A percentile compares a stretch with the other conserved stretches of the same genome.
phyloP scores from a whole-genome alignment of 2,888 invertebrate species.

The Ormyrus rosae region DNA sequence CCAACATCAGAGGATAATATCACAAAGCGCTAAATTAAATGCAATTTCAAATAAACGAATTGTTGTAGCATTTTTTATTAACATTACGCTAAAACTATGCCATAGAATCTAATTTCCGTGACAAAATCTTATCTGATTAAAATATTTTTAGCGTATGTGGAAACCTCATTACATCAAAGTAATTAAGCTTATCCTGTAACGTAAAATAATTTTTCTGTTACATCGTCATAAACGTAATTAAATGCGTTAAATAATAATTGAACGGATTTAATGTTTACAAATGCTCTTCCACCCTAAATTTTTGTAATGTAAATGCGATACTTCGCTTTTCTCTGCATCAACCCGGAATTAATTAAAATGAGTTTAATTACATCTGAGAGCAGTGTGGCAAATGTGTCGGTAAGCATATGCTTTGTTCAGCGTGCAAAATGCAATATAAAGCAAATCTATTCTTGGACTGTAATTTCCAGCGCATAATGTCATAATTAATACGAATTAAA shows the following conservation, averaged over 20 bases:
- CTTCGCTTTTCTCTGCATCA: slow-evolving; percentile 15
- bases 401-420: background rate
- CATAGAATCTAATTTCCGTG: no score
- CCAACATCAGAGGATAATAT: no score
- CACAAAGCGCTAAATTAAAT: no score
- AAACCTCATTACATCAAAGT: no score
- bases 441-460: slow-evolving; percentile 16
- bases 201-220: no score
- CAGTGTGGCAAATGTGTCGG: background rate
- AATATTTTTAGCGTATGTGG: no score
- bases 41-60: no score
- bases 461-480: slow-evolving; percentile 9
- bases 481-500: background rate
- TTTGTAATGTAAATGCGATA: slow-evolving; percentile 3
- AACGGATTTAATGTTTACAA: slow-evolving; percentile 8
- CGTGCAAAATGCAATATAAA: slow-evolving; percentile 25
- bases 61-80: no score
- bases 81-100: no score
- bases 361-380: slow-evolving; percentile 40
- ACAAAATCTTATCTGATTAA: no score
- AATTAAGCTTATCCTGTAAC: no score
- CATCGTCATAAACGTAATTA: background rate
- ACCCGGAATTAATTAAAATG: slow-evolving; percentile 51
- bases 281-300: slow-evolving; percentile 20
- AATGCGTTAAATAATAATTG: background rate